A percentile compares a stretch with the other conserved stretches of the same genome.
These are phyloP conservation scores for Charaxes varanes DNA, from an alignment of 1,140 invertebrate genomes.

Conservation along the genomic window DNA sequence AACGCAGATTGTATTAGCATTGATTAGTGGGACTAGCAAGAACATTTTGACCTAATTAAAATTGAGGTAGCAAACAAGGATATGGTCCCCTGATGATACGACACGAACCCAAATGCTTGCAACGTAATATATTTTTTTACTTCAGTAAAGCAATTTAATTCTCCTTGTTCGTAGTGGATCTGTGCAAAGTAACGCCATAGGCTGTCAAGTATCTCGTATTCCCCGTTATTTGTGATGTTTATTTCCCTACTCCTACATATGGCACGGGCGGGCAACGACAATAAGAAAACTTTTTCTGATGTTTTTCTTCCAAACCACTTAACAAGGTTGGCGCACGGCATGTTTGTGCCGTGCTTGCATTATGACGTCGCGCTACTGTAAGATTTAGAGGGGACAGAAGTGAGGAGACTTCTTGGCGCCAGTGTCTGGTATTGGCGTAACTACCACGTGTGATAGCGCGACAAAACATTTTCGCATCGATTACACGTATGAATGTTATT, in stretches of 20 bases:
- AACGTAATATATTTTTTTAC: no score
- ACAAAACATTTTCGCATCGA: slow-evolving; percentile 15
- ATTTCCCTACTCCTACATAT: slow-evolving; percentile 31
- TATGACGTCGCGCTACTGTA: slow-evolving; percentile 68
- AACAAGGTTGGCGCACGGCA: slow-evolving; percentile 70
- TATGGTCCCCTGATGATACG: no score
- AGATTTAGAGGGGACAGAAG: slow-evolving; percentile 69
- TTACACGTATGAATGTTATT: slow-evolving; percentile 10
- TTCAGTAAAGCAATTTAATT: no score
- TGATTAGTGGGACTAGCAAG: no score
- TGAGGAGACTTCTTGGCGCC: slow-evolving; percentile 63
- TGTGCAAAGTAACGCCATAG: no score
- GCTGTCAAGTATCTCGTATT: not conserved
- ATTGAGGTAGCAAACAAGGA: no score
- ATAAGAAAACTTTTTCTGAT: slow-evolving; percentile 72
- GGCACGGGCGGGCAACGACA: slow-evolving; percentile 57
- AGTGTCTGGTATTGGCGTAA: slow-evolving; percentile 21
- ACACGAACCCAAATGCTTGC: no score
- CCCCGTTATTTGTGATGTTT: slow-evolving; percentile 12
- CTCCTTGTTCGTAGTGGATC: no score
- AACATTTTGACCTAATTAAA: no score
- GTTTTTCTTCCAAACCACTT: slow-evolving; percentile 74
- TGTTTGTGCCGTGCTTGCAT: slow-evolving; percentile 72
- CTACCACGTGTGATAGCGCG: not conserved
- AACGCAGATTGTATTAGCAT: no score